Conservation (phyloP, 2,888 invertebrate species). For the Thelaira solivaga region DNA sequence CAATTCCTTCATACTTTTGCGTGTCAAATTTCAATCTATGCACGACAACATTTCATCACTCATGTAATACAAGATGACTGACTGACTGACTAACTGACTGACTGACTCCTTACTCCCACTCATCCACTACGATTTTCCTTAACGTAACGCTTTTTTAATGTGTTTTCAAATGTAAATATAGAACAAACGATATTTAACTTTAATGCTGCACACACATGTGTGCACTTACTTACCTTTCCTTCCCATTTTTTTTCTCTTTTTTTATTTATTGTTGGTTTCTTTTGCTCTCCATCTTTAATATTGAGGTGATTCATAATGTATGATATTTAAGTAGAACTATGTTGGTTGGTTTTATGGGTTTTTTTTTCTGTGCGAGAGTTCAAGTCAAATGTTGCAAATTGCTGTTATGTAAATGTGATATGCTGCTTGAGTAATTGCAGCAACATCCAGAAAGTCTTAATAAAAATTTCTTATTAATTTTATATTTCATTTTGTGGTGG, state of each 20-base stretch:
- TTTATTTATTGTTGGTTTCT: not conserved
- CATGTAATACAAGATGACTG: not conserved
- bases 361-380: not conserved
- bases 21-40: conserved; percentile 48
- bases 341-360: not conserved
- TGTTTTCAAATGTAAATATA: not conserved
- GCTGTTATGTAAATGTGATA: conserved; percentile 5
- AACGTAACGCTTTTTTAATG: conserved; percentile 11
- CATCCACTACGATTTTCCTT: conserved; percentile 12
- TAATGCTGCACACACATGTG: not conserved
- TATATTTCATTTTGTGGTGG: too few species aligned
- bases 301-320: conserved; percentile 16
- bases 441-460: not conserved
- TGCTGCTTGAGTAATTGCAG: not conserved
- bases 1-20: conserved; percentile 44
- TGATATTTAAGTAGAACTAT: not conserved
- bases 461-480: too few species aligned
- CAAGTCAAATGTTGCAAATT: conserved; percentile 10
- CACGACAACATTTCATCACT: conserved; percentile 36
- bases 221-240: not conserved
- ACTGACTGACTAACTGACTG: too few species aligned
- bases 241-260: not conserved
- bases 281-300: not conserved
- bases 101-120: too few species aligned
- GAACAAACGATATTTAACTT: too few species aligned